Evolutionary conservation across 2,113 vertebrate species (phyloP), one percentile per base, ranked within the genome.

Genomic region (Meriones unguiculatus): DNA sequence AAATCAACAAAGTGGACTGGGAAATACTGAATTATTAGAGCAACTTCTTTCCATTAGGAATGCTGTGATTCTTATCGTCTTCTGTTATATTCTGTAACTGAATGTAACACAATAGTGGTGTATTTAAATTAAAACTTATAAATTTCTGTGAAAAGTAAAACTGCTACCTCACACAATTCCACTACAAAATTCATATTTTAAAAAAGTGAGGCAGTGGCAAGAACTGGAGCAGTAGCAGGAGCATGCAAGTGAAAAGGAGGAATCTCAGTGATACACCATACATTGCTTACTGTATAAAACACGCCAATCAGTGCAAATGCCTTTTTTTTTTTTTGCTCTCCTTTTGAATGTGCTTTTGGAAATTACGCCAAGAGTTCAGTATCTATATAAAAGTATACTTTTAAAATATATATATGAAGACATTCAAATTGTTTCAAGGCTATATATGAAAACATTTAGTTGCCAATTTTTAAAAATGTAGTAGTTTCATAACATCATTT

Each of bases 11-110:
- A 62, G 17, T 54, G 13, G 3, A 77, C n/a, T 59, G 17, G 62
- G 77, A 96, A 92, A 67, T 46, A 69, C 7, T 32, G n/a, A 15
- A 24, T 57, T 88, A 91, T 25, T 69, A 90, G 88, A 85, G 67
- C 69, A 84, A 4, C 14, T 70, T 7, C 30, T 87, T 91, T 54
- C 46, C 46, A 46, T 46, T 46, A 46, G 46, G 46, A 46, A 46
- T 46, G 46, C 46, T 46, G 5, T 46, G 46, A 46, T 46, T 46
- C 46, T 46, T 17, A 20, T 22, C 17, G 8, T n/a, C 28, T 32
- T 77, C 5, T 62, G 7, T 90, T 1, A 80, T 7, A 13, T 46
- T 78, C 10, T 67, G 11, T 62, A 59, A 25, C 25, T 75, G n/a
- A 76, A 50, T 41, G 3, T 12, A 32, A 38, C 46, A 46, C 46